Evolutionary conservation across 1,140 invertebrate species (phyloP).

Genomic region (Arctopsyche grandis): DNA sequence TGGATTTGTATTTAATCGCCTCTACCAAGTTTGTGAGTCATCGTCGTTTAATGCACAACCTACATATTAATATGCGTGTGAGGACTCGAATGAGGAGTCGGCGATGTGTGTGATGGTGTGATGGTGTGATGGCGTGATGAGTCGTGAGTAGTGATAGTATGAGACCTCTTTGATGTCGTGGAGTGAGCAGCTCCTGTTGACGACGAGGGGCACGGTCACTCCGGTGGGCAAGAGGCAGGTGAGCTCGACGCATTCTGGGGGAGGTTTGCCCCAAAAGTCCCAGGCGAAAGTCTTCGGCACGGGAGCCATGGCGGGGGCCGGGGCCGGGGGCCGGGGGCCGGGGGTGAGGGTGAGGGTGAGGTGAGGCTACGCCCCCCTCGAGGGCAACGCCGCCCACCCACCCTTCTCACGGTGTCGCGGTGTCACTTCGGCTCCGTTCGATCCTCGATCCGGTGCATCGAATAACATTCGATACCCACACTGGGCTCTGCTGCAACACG

Average conservation of each 20-base stretch:
- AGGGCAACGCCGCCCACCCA: background rate
- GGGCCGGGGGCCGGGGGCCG: no score
- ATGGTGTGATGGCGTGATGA: no score
- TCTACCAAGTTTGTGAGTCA: no score
- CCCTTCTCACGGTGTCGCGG: background rate
- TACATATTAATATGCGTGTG: no score
- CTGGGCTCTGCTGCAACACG: no score
- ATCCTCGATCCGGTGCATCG: background rate
- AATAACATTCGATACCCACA: no score
- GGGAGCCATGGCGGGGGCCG: background rate
- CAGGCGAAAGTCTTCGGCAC: conserved; percentile 65
- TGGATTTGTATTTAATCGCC: no score
- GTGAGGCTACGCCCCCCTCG: background rate
- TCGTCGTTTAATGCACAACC: no score
- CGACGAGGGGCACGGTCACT: conserved; percentile 76
- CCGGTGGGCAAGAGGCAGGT: conserved; percentile 89
- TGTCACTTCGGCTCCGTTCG: background rate
- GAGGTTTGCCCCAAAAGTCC: conserved; percentile 72
- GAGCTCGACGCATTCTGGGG: conserved; percentile 70
- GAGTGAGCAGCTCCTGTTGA: conserved; percentile 77
- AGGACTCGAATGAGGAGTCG: no score
- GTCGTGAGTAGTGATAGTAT: no score
- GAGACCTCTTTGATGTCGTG: conserved; percentile 86
- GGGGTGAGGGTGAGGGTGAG: background rate
- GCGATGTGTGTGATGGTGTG: no score